Evolutionary conservation across 2,888 invertebrate genomes (phyloP).

Genomic region (Saturnia pavonia): DNA sequence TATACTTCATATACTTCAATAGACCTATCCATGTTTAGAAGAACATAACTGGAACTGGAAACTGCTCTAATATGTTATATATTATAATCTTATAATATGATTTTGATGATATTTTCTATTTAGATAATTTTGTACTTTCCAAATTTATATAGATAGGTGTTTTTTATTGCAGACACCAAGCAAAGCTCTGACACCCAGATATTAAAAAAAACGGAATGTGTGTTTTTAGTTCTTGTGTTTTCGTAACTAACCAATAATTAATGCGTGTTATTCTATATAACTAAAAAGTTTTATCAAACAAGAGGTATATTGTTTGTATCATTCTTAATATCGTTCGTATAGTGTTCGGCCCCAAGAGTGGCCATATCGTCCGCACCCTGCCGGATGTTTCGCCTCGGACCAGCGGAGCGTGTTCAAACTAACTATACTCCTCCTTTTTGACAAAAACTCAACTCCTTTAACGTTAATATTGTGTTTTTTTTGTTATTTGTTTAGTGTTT

Average conservation of each 20-base stretch:
- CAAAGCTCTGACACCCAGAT: too few relatives aligned
- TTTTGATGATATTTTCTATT: too few relatives aligned
- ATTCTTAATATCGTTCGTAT: background rate
- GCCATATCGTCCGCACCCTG: conserved; percentile 35
- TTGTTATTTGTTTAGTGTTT: background rate
- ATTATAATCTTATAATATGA: too few relatives aligned
- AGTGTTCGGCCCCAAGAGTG: conserved; percentile 15
- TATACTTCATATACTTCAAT: too few relatives aligned
- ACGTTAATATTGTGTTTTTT: conserved; percentile 1
- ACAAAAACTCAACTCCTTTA: conserved; percentile 32
- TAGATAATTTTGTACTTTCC: too few relatives aligned
- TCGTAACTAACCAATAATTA: background rate
- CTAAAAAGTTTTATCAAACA: background rate
- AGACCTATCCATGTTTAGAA: too few relatives aligned
- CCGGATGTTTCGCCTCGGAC: conserved; percentile 58
- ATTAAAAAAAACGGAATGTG: too few relatives aligned
- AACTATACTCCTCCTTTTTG: conserved; percentile 46
- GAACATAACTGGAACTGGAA: too few relatives aligned
- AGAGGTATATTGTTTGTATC: background rate
- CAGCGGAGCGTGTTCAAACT: conserved; percentile 56
- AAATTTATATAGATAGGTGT: too few relatives aligned
- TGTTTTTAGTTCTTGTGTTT: background rate
- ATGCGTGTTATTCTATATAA: background rate
- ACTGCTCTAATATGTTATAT: too few relatives aligned
- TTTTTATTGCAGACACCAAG: too few relatives aligned